Base-by-base conservation (phyloP, 2,113 vertebrate species). In the Tamias sibiricus region DNA sequence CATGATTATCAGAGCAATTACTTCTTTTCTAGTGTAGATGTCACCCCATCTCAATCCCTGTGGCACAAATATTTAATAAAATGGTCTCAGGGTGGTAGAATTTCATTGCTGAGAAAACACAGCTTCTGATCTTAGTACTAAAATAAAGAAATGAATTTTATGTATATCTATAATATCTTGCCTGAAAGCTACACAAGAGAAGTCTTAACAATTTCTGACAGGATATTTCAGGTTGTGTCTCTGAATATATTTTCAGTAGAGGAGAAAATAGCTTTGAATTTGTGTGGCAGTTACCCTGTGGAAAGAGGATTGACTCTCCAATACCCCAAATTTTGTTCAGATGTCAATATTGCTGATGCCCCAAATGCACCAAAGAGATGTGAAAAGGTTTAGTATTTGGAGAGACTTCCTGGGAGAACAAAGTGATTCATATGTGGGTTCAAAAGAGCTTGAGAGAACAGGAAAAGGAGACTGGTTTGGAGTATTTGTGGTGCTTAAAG, bases 1-100 rank as follows among this genome's bases (percentile, higher is more conserved):
- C 44, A 26, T 47, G 80, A 93, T 93, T 93, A 97, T 87, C 57
- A 90, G n/a, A 95, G 72, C 40, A 77, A 87, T 91, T 92, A 74
- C 75, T 93, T 88, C 62, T 81, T 95, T 94, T 90, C 37, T 64
- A 42, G 32, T 54, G 4, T 76, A 80, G 69, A 16, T 66, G 57
- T 54, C 40, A 19, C 80, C 19, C 24, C 80, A 90, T 79, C 80
- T 95, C 37, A 84, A 44, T 44, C 64, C 52, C 79, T 59, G 26
- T 89, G 90, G 90, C 80, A 94, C 30, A 90, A 32, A 94, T 92
- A 92, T 92, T 84, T 90, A 79, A 81, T 94, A 93, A 71, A 77
- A 42, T 89, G 54, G 54, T 95, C 57, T 64, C 86, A 24, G n/a
- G n/a, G 40, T 74, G 44, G 84, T 92, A 72, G 30, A 68, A 90